phyloP scores from a whole-genome alignment of 2,113 vertebrate species.

The Aegotheles bennettii region DNA sequence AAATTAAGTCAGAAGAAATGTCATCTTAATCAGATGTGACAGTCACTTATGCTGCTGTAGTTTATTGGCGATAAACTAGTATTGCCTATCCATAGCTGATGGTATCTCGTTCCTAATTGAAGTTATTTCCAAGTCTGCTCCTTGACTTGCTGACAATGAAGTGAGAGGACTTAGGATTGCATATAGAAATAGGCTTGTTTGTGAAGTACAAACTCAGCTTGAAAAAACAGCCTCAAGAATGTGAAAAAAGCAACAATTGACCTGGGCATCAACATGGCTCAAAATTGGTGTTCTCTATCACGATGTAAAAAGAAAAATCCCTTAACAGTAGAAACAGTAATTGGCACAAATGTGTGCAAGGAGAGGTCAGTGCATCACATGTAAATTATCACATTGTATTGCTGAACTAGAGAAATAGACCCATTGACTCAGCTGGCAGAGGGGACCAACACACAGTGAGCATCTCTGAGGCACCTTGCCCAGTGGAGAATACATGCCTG shows the following conservation, averaged over 20 bases:
- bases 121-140: background rate
- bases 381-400: background rate
- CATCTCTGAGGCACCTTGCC: background rate
- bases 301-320: background rate
- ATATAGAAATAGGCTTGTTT: background rate
- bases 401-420: background rate
- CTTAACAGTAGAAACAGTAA: background rate
- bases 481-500: fast-evolving
- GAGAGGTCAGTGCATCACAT: background rate
- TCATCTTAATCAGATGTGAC: background rate
- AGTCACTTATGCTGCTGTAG: background rate
- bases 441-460: background rate
- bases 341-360: background rate
- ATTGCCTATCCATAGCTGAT: background rate
- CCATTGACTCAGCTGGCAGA: background rate
- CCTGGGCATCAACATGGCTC: background rate
- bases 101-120: background rate
- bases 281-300: background rate
- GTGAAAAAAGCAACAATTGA: background rate
- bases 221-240: background rate
- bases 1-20: background rate
- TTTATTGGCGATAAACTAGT: slow-evolving; percentile 1
- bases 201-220: background rate
- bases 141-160: background rate
- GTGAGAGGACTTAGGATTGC: background rate